Conservation (phyloP, 2,888 invertebrate species). For the Lasioglossum oenotherae region DNA sequence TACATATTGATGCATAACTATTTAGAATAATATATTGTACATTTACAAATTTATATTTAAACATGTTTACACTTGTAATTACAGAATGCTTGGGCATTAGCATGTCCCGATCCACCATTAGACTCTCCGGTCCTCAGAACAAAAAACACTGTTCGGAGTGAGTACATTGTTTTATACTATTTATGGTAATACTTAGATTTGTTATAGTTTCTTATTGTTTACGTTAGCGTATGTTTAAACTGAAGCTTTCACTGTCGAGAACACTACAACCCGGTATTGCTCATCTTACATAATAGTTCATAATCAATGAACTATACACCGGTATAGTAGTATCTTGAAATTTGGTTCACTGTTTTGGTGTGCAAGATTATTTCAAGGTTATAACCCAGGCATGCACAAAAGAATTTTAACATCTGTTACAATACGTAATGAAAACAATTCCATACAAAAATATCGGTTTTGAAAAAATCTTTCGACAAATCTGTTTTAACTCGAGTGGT, state of each 20-base stretch:
- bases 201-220: not conserved
- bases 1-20: not conserved
- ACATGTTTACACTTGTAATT: constrained; percentile 34
- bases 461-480: not conserved
- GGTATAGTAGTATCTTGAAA: not conserved
- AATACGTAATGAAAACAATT: not conserved
- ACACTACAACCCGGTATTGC: not conserved
- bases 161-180: constrained; percentile 33
- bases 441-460: not conserved
- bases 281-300: not conserved
- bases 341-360: not conserved
- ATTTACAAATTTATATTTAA: not conserved
- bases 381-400: not conserved
- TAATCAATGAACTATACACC: not conserved
- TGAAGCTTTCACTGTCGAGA: not conserved
- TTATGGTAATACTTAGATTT: not conserved
- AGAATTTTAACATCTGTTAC: not conserved
- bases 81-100: constrained; percentile 88
- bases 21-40: not conserved
- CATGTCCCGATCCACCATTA: constrained; percentile 76
- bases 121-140: constrained; percentile 79
- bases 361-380: not conserved
- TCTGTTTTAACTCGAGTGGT: not conserved
- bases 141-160: constrained; percentile 70
- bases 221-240: not conserved